Evolutionary conservation across 1,140 invertebrate genomes (phyloP).

Genomic region (Drosophila serrata): DNA sequence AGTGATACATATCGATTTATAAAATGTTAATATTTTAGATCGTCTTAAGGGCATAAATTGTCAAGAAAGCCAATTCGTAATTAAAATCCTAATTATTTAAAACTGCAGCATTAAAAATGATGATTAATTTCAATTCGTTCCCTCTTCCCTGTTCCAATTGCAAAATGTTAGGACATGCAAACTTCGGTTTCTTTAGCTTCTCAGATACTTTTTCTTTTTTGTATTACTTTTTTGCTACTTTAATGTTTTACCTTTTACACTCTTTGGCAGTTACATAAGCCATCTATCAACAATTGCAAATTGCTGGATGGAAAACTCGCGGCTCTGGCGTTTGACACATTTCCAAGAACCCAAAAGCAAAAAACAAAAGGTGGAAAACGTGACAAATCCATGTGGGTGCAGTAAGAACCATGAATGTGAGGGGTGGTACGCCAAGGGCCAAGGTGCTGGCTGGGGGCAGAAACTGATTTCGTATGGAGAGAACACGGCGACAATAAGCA

Average conservation of each 20-base stretch:
- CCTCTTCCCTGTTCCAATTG: too few species aligned
- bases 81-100: too few species aligned
- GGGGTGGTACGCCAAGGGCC: background rate
- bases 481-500: constrained; percentile 42
- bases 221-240: constrained; percentile 12
- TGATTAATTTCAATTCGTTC: too few species aligned
- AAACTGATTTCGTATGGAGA: constrained; percentile 53
- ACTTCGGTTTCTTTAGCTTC: too few species aligned
- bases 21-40: too few species aligned
- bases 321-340: constrained; percentile 38
- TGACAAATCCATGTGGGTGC: constrained; percentile 56
- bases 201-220: background rate
- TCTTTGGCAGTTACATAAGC: constrained; percentile 53
- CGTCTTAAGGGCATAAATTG: too few species aligned
- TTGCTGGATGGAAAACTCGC: constrained; percentile 32
- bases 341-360: constrained; percentile 41
- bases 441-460: background rate
- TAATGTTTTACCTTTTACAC: constrained; percentile 24
- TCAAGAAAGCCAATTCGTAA: too few species aligned
- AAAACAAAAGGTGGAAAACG: constrained; percentile 38
- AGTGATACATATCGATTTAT: too few species aligned
- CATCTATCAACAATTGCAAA: constrained; percentile 58
- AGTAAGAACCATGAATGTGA: constrained; percentile 29
- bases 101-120: too few species aligned
- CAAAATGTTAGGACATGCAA: too few species aligned